Percentiles rank a stretch among this genome's conserved stretches.
Conservation (phyloP, 2,797 vertebrate species). For the Cyprinella venusta region DNA sequence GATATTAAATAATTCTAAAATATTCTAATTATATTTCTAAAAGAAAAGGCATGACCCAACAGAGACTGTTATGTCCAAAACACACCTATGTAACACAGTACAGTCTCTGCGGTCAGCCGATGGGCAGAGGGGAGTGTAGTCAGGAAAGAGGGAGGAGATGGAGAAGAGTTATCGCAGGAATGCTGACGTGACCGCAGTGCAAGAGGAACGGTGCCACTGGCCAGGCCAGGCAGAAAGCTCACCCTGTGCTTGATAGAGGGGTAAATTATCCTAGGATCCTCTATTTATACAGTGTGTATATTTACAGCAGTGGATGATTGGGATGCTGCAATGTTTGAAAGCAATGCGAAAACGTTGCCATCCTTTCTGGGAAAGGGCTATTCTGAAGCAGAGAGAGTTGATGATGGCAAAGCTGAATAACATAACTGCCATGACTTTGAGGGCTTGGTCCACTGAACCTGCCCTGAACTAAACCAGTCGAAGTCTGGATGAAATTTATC, state of each 20-base stretch:
- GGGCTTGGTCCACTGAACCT: conserved; percentile 37
- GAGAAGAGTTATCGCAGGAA: conserved; percentile 68
- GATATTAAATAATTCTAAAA: not conserved
- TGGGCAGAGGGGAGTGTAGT: conserved; percentile 31
- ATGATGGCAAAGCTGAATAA: conserved; percentile 38
- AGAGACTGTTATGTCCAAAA: not conserved
- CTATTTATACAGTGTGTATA: conserved; percentile 81
- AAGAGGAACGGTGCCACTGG: conserved; percentile 62
- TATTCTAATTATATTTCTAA: not conserved
- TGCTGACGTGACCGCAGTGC: conserved; percentile 72
- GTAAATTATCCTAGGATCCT: conserved; percentile 77
- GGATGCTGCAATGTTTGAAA: conserved; percentile 72
- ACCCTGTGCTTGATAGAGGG: conserved; percentile 73
- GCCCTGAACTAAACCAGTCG: conserved; percentile 29
- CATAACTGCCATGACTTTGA: conserved; percentile 43
- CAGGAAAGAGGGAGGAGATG: conserved; percentile 5
- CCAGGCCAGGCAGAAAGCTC: conserved; percentile 66
- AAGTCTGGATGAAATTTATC: conserved; percentile 33
- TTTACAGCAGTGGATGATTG: conserved; percentile 77
- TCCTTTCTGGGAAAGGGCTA: conserved; percentile 61
- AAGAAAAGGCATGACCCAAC: not conserved
- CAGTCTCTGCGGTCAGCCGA: conserved; percentile 9
- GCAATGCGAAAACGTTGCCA: conserved; percentile 67
- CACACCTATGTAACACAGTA: conserved; percentile 11
- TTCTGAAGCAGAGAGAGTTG: conserved; percentile 48